These are phyloP conservation scores for Cheilosia scutellata DNA, from an alignment of 2,888 invertebrate species.

Conservation along the genomic window DNA sequence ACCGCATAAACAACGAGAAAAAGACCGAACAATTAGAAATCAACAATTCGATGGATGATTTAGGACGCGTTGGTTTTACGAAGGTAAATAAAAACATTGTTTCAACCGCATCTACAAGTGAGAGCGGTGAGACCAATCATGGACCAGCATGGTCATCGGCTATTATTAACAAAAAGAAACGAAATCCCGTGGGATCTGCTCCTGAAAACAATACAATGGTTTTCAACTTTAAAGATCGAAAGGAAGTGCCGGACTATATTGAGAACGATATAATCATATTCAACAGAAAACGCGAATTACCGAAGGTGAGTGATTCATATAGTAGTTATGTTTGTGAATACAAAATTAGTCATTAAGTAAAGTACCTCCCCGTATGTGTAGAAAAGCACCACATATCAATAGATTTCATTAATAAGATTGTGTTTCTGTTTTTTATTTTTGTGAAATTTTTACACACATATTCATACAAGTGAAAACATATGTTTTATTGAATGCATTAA, in stretches of 20 bases:
- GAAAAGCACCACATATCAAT: neutral
- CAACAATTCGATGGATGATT: conserved; percentile 39
- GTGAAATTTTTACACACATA: neutral
- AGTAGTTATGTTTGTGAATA: conserved; percentile 16
- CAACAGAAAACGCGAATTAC: conserved; percentile 87
- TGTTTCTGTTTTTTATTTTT: neutral
- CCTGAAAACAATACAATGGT: conserved; percentile 90
- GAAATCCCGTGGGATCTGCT: conserved; percentile 77
- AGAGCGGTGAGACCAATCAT: conserved; percentile 25
- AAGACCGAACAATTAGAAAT: conserved; percentile 81
- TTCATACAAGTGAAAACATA: neutral
- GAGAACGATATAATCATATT: conserved; percentile 93
- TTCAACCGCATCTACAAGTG: conserved; percentile 61
- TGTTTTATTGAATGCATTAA: neutral
- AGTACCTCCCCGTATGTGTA: neutral
- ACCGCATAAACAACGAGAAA: conserved; percentile 88
- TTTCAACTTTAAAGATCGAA: conserved; percentile 93
- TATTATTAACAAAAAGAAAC: conserved; percentile 80
- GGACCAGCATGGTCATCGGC: conserved; percentile 58
- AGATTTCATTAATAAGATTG: neutral
- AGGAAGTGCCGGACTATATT: conserved; percentile 95
- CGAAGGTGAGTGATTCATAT: conserved; percentile 87
- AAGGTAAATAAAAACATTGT: conserved; percentile 47
- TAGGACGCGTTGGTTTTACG: conserved; percentile 18
- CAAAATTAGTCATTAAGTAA: conserved; percentile 14